Base-by-base conservation (phyloP, 2,113 vertebrate genomes). In the Sturnus vulgaris region DNA sequence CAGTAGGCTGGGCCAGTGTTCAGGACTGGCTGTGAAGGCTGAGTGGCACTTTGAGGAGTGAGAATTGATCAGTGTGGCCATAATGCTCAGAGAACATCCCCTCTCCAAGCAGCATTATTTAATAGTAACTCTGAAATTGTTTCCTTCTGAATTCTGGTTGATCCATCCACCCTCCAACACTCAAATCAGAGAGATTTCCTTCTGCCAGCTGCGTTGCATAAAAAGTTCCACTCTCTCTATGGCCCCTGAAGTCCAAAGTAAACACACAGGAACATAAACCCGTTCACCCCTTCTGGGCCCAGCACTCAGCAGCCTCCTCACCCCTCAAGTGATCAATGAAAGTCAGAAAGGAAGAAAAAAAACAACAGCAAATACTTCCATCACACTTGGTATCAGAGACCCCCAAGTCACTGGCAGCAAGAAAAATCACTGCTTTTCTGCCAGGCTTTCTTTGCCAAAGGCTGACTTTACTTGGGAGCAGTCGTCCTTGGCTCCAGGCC, bases 371-470 rank as follows among this genome's bases (percentile, higher is more conserved):
- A 95, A 90, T 56, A 40, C 65, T 91, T 89, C 53, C 39, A 46
- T 77, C 55, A 50, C 47, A 8, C 42, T 59, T 66, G 68, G 37
- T 82, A 90, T 90, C 63, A 81, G 71, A 71, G 79, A 86, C 86
- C 83, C 64, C 15, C 71, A 66, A 90, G 72, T 86, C 47, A 25
- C 52, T 81, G 56, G 35, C 76, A 86, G 92, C 64, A 56, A 81
- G 86, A 83, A 93, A 94, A 94, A 78, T 83, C 44, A 23, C 86
- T 70, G 9, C 6, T 83, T 90, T 92, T 84, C 64, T 93, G 68
- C 60, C 88, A 94, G 83, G 27, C 15, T 55, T 70, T 63, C 76
- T 79, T 81, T 55, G 57, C 60, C 47, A 83, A 65, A 59, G 64
- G 71, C 37, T 71, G 16, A 7, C 7, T 96, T 90, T 70, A 66